A percentile compares a stretch with the other conserved stretches of the same genome.
Conservation (phyloP, 2,888 invertebrate genomes). For the Troides oblongomaculatus region DNA sequence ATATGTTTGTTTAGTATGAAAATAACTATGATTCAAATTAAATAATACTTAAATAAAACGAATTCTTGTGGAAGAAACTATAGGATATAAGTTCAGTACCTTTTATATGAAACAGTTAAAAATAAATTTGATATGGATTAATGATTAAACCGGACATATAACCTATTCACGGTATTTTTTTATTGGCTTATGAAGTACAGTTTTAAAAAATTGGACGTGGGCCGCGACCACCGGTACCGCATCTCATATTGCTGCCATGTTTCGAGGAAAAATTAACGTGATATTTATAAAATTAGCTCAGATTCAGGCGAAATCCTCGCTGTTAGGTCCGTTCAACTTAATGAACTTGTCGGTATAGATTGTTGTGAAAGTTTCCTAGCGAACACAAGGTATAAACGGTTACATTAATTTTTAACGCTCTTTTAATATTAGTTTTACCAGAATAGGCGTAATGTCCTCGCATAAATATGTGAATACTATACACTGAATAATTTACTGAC, state of each 20-base stretch:
- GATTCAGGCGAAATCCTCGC: slow-evolving; percentile 50
- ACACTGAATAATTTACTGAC: too few relatives aligned
- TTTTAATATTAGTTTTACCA: background rate
- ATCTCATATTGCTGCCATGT: slow-evolving; percentile 60
- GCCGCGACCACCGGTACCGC: slow-evolving; percentile 62
- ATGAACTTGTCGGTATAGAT: slow-evolving; percentile 30
- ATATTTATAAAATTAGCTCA: slow-evolving; percentile 60
- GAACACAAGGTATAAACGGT: slow-evolving; percentile 20
- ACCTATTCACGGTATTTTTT: background rate
- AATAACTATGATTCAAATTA: too few relatives aligned
- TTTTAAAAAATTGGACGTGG: slow-evolving; percentile 42
- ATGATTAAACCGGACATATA: background rate
- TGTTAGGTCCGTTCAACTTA: slow-evolving; percentile 44
- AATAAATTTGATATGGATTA: background rate
- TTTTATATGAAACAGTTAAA: background rate
- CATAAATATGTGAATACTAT: too few relatives aligned
- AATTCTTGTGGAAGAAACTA: too few relatives aligned
- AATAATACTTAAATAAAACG: too few relatives aligned
- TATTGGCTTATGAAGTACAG: slow-evolving; percentile 36
- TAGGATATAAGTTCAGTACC: too few relatives aligned
- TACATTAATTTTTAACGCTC: background rate
- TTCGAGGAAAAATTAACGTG: slow-evolving; percentile 65
- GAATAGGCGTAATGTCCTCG: background rate
- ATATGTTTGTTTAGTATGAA: too few relatives aligned
- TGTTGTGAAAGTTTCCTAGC: slow-evolving; percentile 23